phyloP scores from a whole-genome alignment of 2,797 vertebrate species.

The Pristis pectinata region DNA sequence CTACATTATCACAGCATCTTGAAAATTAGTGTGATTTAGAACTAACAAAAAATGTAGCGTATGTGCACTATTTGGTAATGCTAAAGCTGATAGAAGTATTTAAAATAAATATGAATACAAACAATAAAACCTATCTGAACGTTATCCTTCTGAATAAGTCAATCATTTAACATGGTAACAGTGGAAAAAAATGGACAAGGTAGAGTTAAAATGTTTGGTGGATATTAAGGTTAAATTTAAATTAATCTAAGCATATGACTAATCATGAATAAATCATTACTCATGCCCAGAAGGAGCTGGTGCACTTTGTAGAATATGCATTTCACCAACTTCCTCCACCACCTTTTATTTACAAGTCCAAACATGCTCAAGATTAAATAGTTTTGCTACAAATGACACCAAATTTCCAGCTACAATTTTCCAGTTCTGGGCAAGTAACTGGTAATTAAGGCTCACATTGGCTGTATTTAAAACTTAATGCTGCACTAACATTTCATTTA shows the following conservation, averaged over 20 bases:
- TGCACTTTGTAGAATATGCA: not conserved
- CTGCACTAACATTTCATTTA: not conserved
- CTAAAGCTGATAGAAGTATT: not conserved
- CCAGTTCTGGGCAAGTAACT: not conserved
- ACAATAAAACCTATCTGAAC: not conserved
- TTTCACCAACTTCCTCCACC: not conserved
- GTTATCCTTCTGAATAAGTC: not conserved
- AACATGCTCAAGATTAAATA: not conserved
- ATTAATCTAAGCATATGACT: not conserved
- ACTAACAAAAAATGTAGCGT: not conserved
- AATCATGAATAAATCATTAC: slow-evolving; percentile 7
- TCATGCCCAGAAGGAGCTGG: not conserved
- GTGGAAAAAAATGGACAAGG: not conserved
- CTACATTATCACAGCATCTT: not conserved
- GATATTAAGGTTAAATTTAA: not conserved
- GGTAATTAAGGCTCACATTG: not conserved
- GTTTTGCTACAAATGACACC: not conserved
- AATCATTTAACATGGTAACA: not conserved
- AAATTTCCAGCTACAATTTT: not conserved
- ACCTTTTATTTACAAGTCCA: not conserved
- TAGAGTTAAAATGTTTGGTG: not conserved
- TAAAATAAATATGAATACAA: not conserved
- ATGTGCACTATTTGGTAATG: not conserved
- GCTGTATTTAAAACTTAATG: not conserved
- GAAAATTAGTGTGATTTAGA: not conserved